Evolutionary conservation across 2,797 vertebrate genomes (phyloP), one percentile per base, ranked within the genome.

Genomic region (Gallirallus australis): DNA sequence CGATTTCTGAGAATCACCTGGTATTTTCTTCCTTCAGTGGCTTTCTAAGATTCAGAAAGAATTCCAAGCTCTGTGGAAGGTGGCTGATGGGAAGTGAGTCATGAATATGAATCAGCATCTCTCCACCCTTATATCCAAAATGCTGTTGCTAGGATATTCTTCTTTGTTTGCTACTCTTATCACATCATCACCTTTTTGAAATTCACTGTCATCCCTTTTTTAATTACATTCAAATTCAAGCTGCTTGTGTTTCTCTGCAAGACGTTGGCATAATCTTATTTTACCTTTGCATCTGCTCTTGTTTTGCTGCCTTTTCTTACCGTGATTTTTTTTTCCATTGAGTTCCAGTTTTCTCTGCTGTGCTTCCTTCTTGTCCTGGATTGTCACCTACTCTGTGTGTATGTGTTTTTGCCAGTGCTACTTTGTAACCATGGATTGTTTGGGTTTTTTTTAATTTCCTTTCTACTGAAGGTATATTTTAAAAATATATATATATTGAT

Each of bases 81-180:
- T 68, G 40, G 31, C 64, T 93, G 86, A 53, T 50, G 53, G 68
- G 71, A 94, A 82, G 40, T 25, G 48, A 93, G 60, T 91, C 52
- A 94, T 95, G 89, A 95, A 93, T 92, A 85, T 91, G 84, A 96
- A 96, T 93, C 78, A 35, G 27, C 48, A 54, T 93, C 89, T 87
- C 91, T 89, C 92, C 72, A 31, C 84, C 79, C 57, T 92, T 75
- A 17, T 59, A 84, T 82, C 82, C 96, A 95, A 96, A 95, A 94
- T 72, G 79, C 89, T 83, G 89, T 97, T 96, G 91, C 92, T 95
- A 91, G 90, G 93, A 93, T 93, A 90, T 90, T 94, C 33, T 82
- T 87, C 94, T 96, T 90, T 92, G 85, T 82, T 89, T 93, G 81
- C 48, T 78, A 42, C 66, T 75, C 77, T 86, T 91, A 86, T 57